Evolutionary conservation across 2,797 vertebrate genomes (phyloP).

Genomic region (Psittacula echo): DNA sequence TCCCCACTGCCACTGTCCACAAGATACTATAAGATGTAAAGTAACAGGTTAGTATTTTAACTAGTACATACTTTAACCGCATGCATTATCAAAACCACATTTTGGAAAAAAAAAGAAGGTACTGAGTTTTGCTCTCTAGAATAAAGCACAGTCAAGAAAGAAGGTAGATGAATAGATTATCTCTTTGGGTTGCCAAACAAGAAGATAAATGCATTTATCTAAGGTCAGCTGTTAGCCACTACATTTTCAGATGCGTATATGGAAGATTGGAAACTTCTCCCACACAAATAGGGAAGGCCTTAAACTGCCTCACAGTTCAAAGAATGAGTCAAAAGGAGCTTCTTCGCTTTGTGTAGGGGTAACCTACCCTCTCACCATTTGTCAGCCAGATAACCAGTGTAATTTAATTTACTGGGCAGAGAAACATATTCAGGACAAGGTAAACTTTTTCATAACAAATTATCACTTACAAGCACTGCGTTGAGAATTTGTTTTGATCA

Average conservation of each 20-base stretch:
- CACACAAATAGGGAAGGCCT: slow-evolving; percentile 68
- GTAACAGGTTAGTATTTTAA: not conserved
- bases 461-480: not conserved
- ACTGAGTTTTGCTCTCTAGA: not conserved
- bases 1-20: not conserved
- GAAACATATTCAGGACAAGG: not conserved
- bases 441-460: not conserved
- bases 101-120: not conserved
- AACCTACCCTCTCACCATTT: not conserved
- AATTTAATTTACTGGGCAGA: not conserved
- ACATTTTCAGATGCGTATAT: not conserved
- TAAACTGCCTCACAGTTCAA: not conserved
- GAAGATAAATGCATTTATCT: not conserved
- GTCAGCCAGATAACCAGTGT: not conserved
- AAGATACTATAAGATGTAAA: not conserved
- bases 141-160: not conserved
- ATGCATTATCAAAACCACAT: not conserved
- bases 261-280: slow-evolving; percentile 72
- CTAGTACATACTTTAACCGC: not conserved
- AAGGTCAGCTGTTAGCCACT: not conserved
- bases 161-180: not conserved
- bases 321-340: slow-evolving; percentile 64
- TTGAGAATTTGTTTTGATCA: not conserved
- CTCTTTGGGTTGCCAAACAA: not conserved
- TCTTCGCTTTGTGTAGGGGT: slow-evolving; percentile 37